Percentiles rank a stretch among this genome's conserved stretches.
phyloP scores from a whole-genome alignment of 1,140 invertebrate genomes.

The Tyrophagus putrescentiae region DNA sequence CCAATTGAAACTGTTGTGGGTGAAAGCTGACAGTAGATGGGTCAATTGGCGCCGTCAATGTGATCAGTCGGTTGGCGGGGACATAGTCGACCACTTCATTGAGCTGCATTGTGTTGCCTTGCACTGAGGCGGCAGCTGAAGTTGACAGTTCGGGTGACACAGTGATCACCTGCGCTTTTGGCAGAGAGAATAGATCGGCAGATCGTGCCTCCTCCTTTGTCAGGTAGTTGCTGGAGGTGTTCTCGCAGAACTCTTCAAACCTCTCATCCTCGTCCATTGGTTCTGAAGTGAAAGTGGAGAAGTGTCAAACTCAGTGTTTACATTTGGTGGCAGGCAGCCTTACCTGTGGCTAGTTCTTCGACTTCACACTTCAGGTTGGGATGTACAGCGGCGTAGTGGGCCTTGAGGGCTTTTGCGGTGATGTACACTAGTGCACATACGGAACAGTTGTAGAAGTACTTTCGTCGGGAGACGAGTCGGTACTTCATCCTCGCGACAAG shows the following conservation, averaged over 20 bases:
- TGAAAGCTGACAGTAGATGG: too few species aligned
- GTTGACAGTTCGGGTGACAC: too few species aligned
- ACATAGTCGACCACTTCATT: not conserved
- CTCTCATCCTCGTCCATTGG: slow-evolving; percentile 1
- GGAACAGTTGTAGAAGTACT: slow-evolving; percentile 13
- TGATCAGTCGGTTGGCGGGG: not conserved
- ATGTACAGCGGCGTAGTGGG: not conserved
- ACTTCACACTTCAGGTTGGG: not conserved
- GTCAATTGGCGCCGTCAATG: not conserved
- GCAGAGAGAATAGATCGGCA: not conserved
- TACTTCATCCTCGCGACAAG: not conserved
- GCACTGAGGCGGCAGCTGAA: too few species aligned
- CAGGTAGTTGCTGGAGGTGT: slow-evolving; percentile 2
- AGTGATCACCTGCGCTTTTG: not conserved
- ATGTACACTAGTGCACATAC: slow-evolving; percentile 6
- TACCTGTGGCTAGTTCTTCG: not conserved
- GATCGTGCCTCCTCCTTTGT: not conserved
- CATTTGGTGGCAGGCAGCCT: not conserved
- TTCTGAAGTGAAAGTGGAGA: not conserved
- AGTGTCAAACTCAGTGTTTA: not conserved
- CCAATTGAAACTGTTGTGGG: too few species aligned
- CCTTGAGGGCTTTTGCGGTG: not conserved
- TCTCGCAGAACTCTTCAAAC: not conserved
- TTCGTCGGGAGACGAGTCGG: not conserved
- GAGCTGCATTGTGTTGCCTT: not conserved